phyloP scores from a whole-genome alignment of 2,113 vertebrate species.

The Pogonocichla stellata region DNA sequence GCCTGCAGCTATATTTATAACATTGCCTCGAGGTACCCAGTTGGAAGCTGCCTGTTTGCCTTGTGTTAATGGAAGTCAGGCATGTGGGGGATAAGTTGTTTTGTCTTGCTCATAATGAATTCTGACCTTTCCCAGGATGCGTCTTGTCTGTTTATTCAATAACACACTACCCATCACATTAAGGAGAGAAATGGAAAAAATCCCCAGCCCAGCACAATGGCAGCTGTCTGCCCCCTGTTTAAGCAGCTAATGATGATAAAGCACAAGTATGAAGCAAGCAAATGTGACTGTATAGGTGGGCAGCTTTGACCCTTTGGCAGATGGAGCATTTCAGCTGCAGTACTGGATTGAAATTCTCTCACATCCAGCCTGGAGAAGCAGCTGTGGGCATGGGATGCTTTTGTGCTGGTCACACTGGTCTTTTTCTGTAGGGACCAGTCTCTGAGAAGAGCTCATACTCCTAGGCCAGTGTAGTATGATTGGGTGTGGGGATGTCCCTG shows the following conservation, averaged over 20 bases:
- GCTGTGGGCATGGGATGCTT: not conserved
- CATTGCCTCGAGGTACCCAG: not conserved
- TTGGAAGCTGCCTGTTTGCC: slow-evolving; percentile 18
- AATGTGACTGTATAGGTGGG: not conserved
- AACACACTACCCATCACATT: not conserved
- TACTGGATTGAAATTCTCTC: not conserved
- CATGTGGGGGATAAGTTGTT: slow-evolving; percentile 19
- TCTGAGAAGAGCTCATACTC: not conserved
- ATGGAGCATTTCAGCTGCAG: not conserved
- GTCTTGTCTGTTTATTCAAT: slow-evolving; percentile 46
- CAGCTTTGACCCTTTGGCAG: not conserved
- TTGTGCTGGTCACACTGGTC: not conserved
- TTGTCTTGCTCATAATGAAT: slow-evolving; percentile 43
- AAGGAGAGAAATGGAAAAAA: slow-evolving; percentile 25
- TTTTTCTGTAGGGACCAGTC: not conserved
- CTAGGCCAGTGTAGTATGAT: too few species aligned
- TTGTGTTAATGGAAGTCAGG: slow-evolving; percentile 23
- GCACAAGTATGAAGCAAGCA: not conserved
- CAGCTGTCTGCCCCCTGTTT: not conserved
- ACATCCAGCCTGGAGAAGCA: not conserved
- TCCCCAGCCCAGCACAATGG: not conserved
- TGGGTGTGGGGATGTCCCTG: not conserved
- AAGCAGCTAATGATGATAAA: not conserved
- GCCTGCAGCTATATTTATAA: slow-evolving; percentile 40
- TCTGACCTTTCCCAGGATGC: slow-evolving; percentile 57